Conservation (phyloP, 1,140 invertebrate genomes). For the Papilio polyxenes region DNA sequence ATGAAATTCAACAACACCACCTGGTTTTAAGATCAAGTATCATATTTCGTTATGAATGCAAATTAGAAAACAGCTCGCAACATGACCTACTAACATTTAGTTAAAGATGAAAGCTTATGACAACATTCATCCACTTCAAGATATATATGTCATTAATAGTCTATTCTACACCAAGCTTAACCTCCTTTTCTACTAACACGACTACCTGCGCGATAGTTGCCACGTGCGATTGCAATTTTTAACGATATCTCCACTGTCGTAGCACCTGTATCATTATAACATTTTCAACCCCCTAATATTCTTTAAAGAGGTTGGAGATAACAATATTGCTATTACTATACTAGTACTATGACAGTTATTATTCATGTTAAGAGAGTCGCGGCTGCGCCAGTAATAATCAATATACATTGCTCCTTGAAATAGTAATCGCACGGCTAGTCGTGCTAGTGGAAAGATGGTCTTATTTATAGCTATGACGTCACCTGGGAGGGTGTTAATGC, state of each 20-base stretch:
- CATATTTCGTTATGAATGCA: background rate
- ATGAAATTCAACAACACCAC: background rate
- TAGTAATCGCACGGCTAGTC: background rate
- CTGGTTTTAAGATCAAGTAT: background rate
- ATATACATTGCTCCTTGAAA: background rate
- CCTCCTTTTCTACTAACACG: background rate
- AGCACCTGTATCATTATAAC: too few relatives aligned
- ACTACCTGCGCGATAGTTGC: background rate
- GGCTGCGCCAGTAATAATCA: background rate
- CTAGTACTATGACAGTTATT: too few relatives aligned
- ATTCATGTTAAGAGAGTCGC: background rate
- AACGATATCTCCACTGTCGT: background rate
- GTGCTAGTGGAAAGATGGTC: background rate
- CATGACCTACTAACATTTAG: constrained; percentile 19
- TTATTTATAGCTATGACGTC: constrained; percentile 19
- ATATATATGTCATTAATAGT: constrained; percentile 6
- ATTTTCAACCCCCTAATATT: too few relatives aligned
- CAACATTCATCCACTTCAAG: constrained; percentile 19
- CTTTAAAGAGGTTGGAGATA: too few relatives aligned
- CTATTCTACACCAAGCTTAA: background rate
- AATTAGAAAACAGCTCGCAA: constrained; percentile 11
- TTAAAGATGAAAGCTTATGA: constrained; percentile 3
- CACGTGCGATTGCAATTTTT: background rate
- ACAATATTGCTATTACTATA: too few relatives aligned
- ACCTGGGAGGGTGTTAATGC: background rate